Evolutionary conservation across 2,113 vertebrate species (phyloP).

Genomic region (Cinclus mexicanus): DNA sequence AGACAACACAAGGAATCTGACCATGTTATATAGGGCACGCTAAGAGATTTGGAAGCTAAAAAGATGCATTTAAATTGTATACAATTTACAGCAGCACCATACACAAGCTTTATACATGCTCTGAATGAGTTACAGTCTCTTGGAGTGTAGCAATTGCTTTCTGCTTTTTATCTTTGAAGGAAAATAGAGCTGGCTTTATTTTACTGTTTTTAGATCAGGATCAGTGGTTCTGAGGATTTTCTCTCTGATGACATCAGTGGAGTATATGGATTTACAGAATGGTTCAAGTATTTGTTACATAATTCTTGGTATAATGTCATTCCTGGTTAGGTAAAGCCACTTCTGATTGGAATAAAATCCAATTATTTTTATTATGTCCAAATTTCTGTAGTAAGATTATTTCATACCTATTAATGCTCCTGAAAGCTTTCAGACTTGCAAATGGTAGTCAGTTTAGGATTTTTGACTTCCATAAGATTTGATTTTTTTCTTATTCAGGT

Average conservation of each 20-base stretch:
- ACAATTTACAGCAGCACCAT: background rate
- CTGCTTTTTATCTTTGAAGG: background rate
- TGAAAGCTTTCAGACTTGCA: background rate
- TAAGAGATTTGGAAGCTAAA: background rate
- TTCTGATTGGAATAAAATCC: conserved; percentile 34
- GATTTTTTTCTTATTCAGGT: background rate
- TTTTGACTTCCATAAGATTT: background rate
- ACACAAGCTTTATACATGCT: background rate
- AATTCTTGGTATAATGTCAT: background rate
- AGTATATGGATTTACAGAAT: conserved; percentile 15
- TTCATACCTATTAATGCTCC: background rate
- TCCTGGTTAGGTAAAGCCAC: background rate
- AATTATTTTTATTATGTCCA: background rate
- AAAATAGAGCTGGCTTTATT: conserved; percentile 20
- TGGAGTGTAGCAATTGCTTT: background rate
- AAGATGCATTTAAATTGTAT: background rate
- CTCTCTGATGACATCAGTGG: background rate
- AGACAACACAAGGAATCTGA: background rate
- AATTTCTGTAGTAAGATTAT: background rate
- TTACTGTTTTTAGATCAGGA: conserved; percentile 31
- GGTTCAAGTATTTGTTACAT: background rate
- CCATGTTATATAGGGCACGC: background rate
- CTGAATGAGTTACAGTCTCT: background rate
- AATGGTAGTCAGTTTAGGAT: background rate
- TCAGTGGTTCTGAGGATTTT: conserved; percentile 35